Base-by-base conservation (phyloP, 2,797 vertebrate species). In the Phrynocephalus guinanensis region DNA sequence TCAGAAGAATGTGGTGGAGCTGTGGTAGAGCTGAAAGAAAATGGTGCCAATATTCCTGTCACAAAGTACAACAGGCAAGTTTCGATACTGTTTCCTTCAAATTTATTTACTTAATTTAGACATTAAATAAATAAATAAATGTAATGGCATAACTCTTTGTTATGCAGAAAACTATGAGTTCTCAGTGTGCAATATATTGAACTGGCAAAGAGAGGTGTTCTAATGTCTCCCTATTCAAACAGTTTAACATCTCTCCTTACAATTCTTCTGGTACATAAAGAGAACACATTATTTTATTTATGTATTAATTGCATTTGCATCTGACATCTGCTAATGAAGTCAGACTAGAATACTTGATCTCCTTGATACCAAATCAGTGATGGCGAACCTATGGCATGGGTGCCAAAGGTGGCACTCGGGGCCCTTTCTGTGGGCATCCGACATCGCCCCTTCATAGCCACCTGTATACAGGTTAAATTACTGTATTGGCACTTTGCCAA, bases 1-100 rank as follows among this genome's bases (percentile, higher is more conserved):
- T 76, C 67, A 28, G 90, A 86, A 83, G 88, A 87, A 87, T 22
- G 81, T 88, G 84, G 10, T 88, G 92, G 88, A 80, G 91, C 50
- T 82, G 0, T 30, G 1, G 18, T 89, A 73, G 94, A 97, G 50
- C 92, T 97, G 76, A 95, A 97, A 90, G 67, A 96, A 93, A 93
- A 96, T 5, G 97, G 97, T 91, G 82, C 88, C 52, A 90, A 92
- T 70, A 92, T 96, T 91, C 91, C 86, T 71, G 94, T 97, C 87
- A 97, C 95, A 52, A 95, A 91, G 91, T 70, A 76, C 78, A 97
- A 97, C 94, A 96, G 96, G 97, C 96, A 63, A 0, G 86, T 84
- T 85, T 80, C 13, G 16, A 20, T 70, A 52, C 0, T 56, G 86
- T 84, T 85, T 88, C 26, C 84, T 89, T 77, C 1, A 3, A 16